Evolutionary conservation across 2,113 vertebrate species (phyloP), one percentile per base, ranked within the genome.

Genomic region (Leuciscus idus): DNA sequence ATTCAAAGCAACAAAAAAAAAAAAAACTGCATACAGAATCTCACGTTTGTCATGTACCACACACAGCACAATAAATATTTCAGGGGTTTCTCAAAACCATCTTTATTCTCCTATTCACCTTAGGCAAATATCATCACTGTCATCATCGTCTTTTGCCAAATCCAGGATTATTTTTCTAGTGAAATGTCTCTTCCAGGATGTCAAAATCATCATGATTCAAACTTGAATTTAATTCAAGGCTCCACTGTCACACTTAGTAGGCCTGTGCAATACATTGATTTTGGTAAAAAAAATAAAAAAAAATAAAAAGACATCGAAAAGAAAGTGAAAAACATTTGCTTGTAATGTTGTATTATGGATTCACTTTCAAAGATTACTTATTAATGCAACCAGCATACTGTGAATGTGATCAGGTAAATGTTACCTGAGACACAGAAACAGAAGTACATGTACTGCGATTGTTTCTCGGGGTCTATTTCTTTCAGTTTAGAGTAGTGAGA

Each of bases 31-130:
- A 62, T 28, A 2, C 33, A 72, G 7, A 73, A 46, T 73, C 39
- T 73, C 9, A 73, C 59, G n/a, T 61, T 61, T 23, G 8, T 6
- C 23, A 73, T n/a, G 7, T 55, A 57, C 15, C 30, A 23, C 52
- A 57, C 28, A 57, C 4, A 87, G n/a, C 62, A 62, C 21, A 68
- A 81, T n/a, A 85, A 26, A 70, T 6, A 33, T 43, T 75, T 43
- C 36, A 70, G 85, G 83, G 28, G 84, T 91, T 90, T 94, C 92
- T 93, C 89, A 92, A 94, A 95, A 92, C 92, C 92, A 91, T 92
- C 93, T 95, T 95, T 95, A 95, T 95, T 95, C 87, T 95, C 91
- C 93, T 93, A 95, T 95, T 94, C 87, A 95, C 91, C 93, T 92
- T 90, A 89, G 91, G 88, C 92, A 91, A 90, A 91, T 90, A 90